Base-by-base conservation (phyloP, 2,888 invertebrate species). In the Aleiodes leptofemur region DNA sequence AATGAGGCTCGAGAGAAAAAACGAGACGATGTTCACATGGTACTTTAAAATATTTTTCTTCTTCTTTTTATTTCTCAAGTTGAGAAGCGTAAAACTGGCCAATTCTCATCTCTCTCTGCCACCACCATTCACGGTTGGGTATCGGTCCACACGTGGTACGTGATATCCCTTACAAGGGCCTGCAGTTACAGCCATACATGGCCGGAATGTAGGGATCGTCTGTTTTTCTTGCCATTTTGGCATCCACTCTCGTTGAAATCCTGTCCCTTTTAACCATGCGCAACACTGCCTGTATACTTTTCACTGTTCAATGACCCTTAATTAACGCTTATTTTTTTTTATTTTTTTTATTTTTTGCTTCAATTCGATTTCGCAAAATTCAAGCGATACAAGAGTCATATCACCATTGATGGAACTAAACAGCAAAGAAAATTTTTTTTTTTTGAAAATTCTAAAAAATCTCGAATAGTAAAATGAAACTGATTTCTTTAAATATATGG, bases 131-230 rank as follows among this genome's bases (percentile, higher is more conserved):
- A 79, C 73, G 71, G 72, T 77, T 77, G 13, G 16, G 76, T 69
- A 61, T 76, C 74, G 66, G 72, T 76, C 43, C 72, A 76, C 69
- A 77, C 82, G 81, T 82, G 64, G 82, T 83, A 83, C 85, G 83
- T 83, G 85, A 83, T 84, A 83, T 80, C 82, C 88, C 87, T 84
- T 88, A 88, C 87, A 88, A 84, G 88, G 88, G 76, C 77, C 79
- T 76, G 79, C 79, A 77, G 78, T 64, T 82, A 81, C 85, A 76
- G 70, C 80, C 88, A 79, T 87, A 87, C 84, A 87, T 87, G 88
- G 88, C 83, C 83, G 86, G 87, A 87, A 88, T 88, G 88, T 87
- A 86, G 87, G 86, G 87, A 87, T 86, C 86, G 23, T 84, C 57
- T 11, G 50, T 85, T 86, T 88, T 88, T 88, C 23, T 88, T 88